phyloP scores from a whole-genome alignment of 2,888 invertebrate genomes.

The Orchesellides sinensis region DNA sequence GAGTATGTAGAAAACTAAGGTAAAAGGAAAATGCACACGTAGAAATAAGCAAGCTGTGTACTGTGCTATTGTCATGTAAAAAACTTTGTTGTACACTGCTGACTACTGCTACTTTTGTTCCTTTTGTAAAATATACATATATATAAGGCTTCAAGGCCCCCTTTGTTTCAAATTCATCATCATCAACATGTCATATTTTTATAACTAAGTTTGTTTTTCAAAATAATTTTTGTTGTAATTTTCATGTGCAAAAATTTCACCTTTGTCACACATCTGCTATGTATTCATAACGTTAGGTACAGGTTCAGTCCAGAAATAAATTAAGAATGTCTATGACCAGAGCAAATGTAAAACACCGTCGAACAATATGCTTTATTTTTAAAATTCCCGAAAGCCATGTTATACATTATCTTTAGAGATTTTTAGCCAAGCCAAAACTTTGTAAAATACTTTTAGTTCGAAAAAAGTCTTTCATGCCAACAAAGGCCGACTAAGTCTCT shows the following conservation, averaged over 20 bases:
- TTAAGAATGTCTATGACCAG: no score
- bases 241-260: no score
- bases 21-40: neutral
- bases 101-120: slow-evolving; percentile 28
- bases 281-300: no score
- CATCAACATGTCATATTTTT: neutral
- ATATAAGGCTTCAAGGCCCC: neutral
- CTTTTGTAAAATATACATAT: slow-evolving; percentile 12
- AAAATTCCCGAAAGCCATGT: slow-evolving; percentile 40
- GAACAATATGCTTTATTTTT: neutral
- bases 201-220: neutral
- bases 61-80: no score
- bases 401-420: slow-evolving; percentile 33
- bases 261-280: no score
- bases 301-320: no score
- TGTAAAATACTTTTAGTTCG: neutral
- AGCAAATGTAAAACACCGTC: no score
- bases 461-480: neutral
- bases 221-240: slow-evolving; percentile 20
- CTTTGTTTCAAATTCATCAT: neutral
- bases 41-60: neutral
- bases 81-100: neutral
- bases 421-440: slow-evolving; percentile 37
- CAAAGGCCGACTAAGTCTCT: neutral
- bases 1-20: slow-evolving; percentile 31